Percentiles rank a stretch among this genome's conserved stretches.
Conservation (phyloP, 2,113 vertebrate genomes). For the Sander vitreus region DNA sequence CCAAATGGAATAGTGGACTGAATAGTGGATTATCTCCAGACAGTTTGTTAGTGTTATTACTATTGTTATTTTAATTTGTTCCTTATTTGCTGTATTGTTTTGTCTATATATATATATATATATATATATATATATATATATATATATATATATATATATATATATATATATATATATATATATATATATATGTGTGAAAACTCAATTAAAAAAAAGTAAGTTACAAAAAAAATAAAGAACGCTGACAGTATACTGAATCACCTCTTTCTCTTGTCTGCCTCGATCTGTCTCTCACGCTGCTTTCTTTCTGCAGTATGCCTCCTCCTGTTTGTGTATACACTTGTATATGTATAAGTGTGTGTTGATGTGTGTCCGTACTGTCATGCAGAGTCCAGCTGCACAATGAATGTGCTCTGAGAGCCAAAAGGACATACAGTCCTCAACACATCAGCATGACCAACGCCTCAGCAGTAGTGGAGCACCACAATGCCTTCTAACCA, state of each 20-base stretch:
- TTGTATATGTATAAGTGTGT: neutral
- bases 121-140: too few species aligned
- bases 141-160: too few species aligned
- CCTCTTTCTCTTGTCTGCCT: neutral
- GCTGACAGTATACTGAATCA: slow-evolving; percentile 19
- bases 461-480: slow-evolving; percentile 31
- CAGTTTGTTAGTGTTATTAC: too few species aligned
- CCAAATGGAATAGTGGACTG: too few species aligned
- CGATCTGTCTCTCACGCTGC: slow-evolving; percentile 18
- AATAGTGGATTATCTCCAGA: too few species aligned
- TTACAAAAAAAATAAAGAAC: slow-evolving; percentile 18
- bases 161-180: too few species aligned
- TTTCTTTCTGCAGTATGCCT: neutral
- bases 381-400: slow-evolving; percentile 69
- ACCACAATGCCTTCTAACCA: neutral
- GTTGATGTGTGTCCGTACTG: slow-evolving; percentile 26
- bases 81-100: too few species aligned
- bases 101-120: too few species aligned
- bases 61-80: too few species aligned
- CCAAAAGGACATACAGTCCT: slow-evolving; percentile 60
- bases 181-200: too few species aligned
- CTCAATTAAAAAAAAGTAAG: too few species aligned
- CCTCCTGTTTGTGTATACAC: neutral
- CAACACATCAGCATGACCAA: slow-evolving; percentile 38
- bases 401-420: slow-evolving; percentile 39